Base-by-base conservation (phyloP, 2,888 invertebrate species). In the Stegana nigrithorax region DNA sequence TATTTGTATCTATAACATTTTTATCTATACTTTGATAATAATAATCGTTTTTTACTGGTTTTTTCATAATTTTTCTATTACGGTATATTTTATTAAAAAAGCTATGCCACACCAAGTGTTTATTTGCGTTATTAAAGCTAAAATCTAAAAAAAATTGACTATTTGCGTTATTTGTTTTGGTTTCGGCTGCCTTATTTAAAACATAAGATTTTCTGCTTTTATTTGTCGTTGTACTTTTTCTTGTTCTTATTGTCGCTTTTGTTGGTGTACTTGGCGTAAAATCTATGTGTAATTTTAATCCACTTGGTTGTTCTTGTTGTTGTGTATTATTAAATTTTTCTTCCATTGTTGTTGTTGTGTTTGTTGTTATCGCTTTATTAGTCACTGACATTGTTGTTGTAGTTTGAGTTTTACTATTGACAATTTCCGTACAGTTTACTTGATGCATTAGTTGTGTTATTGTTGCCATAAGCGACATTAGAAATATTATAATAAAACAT, bases 401-500 rank as follows among this genome's bases (percentile, higher is more conserved):
- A 50, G 50, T 42, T 63, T 57, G 64, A 45, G 14, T 19, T 39
- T n/a, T n/a, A n/a, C n/a, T n/a, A n/a, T 42, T 27, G 62, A 21
- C 23, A 21, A 60, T 36, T 44, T 63, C 61, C 56, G 69, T 51
- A 5, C 67, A 67, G 55, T 27, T 67, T 21, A 59, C 67, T 57
- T 68, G 59, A 19, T 61, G 63, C 10, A 72, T 61, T 5, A 66
- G 50, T 17, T 50, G 14, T 32, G 63, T 64, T 55, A 60, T 65
- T 36, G 63, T 64, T n/a, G 61, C 53, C 26, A 71, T 56, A 50
- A 72, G 66, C 53, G 72, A 64, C 59, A 71, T 36, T 21, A 76
- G 32, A 32, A 76, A 67, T 7, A 69, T 14, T 27, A 70, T 60
- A 12, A 72, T 47, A 26, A 74, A 23, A 61, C 75, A 78, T 64